Base-by-base conservation (phyloP, 1,140 invertebrate genomes). In the Cardiocondyla obscurior region DNA sequence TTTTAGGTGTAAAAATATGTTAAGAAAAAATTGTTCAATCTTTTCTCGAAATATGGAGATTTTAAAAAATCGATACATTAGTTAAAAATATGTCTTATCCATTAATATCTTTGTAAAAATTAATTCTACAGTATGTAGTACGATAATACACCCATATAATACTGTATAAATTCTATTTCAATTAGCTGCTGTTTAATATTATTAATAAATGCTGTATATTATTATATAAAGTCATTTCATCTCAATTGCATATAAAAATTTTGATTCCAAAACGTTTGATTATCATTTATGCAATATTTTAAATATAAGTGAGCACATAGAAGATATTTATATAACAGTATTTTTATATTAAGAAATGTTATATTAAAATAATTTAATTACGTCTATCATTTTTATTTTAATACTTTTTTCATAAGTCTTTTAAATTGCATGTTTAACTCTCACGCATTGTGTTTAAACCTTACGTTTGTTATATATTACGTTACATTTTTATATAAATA, bases 161-260 rank as follows among this genome's bases (percentile, higher is more conserved):
- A 62, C 36, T 36, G 25, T 74, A 28, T 74, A 58, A 46, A 46
- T 33, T 6, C 33, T 74, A 62, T 60, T 7, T 16, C 25, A 33
- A 46, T 60, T 28, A 67, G 16, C n/a, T 30, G 22, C 33, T 74
- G 7, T 46, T 77, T 67, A n/a, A n/a, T n/a, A n/a, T n/a, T n/a
- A n/a, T n/a, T n/a, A n/a, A n/a, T n/a, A n/a, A n/a, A n/a, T n/a
- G n/a, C n/a, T n/a, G n/a, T n/a, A n/a, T n/a, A n/a, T n/a, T n/a
- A n/a, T 5, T 67, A 67, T 10, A 51, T 62, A 53, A 72, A 81
- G 70, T 82, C 72, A 82, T 55, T 53, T 77, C 70, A 82, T 62
- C 57, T 42, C 16, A 28, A 30, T 30, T 19, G 33, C 16, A 30
- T 69, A 8, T 51, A 70, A 67, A 51, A 25, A 14, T 22, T 76